Base-by-base conservation (phyloP, 1,140 invertebrate species). In the Sycobia sp. region DNA sequence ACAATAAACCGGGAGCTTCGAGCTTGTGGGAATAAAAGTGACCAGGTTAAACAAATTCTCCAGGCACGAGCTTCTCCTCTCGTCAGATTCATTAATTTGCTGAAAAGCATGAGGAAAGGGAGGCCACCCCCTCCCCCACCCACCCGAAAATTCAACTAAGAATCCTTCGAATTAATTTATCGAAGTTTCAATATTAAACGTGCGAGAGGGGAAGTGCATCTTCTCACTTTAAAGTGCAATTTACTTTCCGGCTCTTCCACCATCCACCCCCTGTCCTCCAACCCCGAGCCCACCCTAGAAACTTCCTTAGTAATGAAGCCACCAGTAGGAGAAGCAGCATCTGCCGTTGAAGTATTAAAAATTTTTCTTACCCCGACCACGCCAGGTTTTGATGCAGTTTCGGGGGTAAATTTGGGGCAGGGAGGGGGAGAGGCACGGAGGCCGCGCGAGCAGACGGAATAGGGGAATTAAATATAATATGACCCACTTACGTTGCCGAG, bases 121-220 rank as follows among this genome's bases (percentile, higher is more conserved):
- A n/a, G n/a, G n/a, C n/a, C n/a, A n/a, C n/a, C n/a, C n/a, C n/a
- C n/a, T n/a, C n/a, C n/a, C n/a, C n/a, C n/a, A n/a, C n/a, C n/a
- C n/a, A n/a, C n/a, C n/a, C n/a, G 22, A 29, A 54, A 54, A 54
- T 62, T 46, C 36, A 47, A 32, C 39, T 27, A n/a, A 44, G 41
- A 62, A 62, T 47, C 41, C n/a, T 56, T 62, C 25, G 44, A 62
- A 62, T 56, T 55, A 62, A 62, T 62, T 55, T 56, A 53, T 23
- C 44, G n/a, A 62, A 56, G 36, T 55, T 55, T 62, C 41, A 62
- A 62, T 62, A 62, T 62, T 62, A 55, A 62, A 49, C 43, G 51
- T 41, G 43, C 53, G 49, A n/a, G n/a, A n/a, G n/a, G n/a, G n/a
- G 23, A 47, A 47, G 59, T 54, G 51, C 51, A 62, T 46, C 59